These are phyloP conservation scores for Mactromeris polynyma DNA, from an alignment of 2,888 invertebrate species.

Conservation along the genomic window DNA sequence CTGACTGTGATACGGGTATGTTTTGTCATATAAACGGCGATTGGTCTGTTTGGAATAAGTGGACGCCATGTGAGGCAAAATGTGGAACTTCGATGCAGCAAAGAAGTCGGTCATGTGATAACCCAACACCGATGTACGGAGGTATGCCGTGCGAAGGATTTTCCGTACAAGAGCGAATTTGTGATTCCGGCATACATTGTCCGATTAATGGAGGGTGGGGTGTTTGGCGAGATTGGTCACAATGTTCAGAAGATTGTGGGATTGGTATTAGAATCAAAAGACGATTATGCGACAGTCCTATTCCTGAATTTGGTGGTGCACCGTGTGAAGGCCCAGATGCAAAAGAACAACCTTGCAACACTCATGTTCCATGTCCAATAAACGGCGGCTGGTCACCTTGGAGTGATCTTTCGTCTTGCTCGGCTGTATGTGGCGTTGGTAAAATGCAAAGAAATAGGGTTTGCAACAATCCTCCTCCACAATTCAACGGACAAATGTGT, in stretches of 20 bases:
- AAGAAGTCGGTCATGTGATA: conserved; percentile 43
- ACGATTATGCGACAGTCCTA: conserved; percentile 43
- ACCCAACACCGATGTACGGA: conserved; percentile 42
- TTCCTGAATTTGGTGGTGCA: conserved; percentile 39
- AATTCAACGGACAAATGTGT: conserved; percentile 41
- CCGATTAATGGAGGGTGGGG: conserved; percentile 46
- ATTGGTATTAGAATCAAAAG: conserved; percentile 24
- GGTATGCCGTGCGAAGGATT: conserved; percentile 41
- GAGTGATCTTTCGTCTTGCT: conserved; percentile 36
- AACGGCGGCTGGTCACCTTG: conserved; percentile 52
- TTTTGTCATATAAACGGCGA: conserved; percentile 50
- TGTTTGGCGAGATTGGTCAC: conserved; percentile 46
- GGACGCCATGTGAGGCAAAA: conserved; percentile 41
- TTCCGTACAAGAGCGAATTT: conserved; percentile 25
- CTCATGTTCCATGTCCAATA: conserved; percentile 39
- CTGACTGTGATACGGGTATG: conserved; percentile 40
- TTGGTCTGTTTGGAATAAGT: conserved; percentile 57
- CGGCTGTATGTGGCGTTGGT: conserved; percentile 51
- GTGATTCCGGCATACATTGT: conserved; percentile 35
- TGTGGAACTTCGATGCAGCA: conserved; percentile 44
- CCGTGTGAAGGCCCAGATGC: conserved; percentile 24
- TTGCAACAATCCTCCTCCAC: conserved; percentile 48
- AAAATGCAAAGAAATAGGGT: conserved; percentile 33
- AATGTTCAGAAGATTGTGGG: conserved; percentile 40
- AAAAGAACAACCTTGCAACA: conserved; percentile 39